A percentile compares a stretch with the other conserved stretches of the same genome.
phyloP scores from a whole-genome alignment of 2,888 invertebrate genomes.

The Cinara cedri region DNA sequence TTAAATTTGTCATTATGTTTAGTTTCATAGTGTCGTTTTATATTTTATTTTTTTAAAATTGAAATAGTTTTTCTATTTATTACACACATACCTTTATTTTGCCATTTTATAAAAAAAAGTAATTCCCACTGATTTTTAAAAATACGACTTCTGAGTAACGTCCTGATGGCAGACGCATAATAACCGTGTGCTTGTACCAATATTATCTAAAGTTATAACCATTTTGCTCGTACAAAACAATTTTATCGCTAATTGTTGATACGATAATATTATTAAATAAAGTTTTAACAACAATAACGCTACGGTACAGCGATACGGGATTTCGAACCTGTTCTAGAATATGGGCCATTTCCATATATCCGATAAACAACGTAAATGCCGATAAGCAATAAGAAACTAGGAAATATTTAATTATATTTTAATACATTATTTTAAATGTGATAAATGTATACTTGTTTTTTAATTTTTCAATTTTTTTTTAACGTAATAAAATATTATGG shows the following conservation, averaged over 20 bases:
- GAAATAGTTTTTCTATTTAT: conserved; percentile 14
- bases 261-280: conserved; percentile 14
- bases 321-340: no score
- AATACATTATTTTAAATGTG: no score
- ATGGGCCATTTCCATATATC: no score
- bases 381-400: no score
- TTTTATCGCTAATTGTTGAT: no score
- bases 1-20: conserved; percentile 49
- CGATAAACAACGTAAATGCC: no score
- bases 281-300: neutral
- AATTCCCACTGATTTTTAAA: conserved; percentile 16
- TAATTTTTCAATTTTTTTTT: conserved; percentile 14
- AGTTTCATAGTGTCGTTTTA: conserved; percentile 53
- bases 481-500: conserved; percentile 4
- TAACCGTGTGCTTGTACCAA: no score
- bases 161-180: neutral
- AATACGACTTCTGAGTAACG: conserved; percentile 15
- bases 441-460: conserved; percentile 16
- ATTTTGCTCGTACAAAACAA: neutral
- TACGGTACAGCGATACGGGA: conserved; percentile 7
- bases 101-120: conserved; percentile 18
- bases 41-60: conserved; percentile 50
- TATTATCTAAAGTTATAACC: no score
- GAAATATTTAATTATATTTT: no score
- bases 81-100: conserved; percentile 44